Conservation (phyloP, 2,113 vertebrate genomes). For the Coryphaenoides rupestris region DNA sequence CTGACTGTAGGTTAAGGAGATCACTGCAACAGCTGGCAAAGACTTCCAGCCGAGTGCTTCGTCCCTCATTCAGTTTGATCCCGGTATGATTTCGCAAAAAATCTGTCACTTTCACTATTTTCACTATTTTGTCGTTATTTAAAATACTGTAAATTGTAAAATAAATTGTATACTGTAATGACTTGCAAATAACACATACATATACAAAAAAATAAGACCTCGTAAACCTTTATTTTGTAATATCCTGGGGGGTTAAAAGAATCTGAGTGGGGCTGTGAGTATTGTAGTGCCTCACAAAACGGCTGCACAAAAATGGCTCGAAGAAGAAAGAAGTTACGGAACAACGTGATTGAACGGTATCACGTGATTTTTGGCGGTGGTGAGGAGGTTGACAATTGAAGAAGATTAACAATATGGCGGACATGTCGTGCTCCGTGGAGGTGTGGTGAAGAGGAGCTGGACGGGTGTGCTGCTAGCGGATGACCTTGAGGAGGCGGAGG, state of each 20-base stretch:
- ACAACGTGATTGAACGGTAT: no score
- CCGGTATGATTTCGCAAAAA: constrained; percentile 78
- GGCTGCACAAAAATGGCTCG: no score
- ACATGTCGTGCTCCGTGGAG: constrained; percentile 53
- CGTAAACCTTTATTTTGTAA: background rate
- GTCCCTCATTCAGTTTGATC: constrained; percentile 91
- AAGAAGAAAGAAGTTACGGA: no score
- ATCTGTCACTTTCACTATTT: no score
- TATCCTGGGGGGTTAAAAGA: no score
- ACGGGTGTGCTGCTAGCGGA: constrained; percentile 83
- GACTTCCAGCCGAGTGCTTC: constrained; percentile 79
- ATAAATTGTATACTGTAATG: background rate
- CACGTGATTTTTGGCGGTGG: no score
- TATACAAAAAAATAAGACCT: background rate
- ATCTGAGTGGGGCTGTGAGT: no score
- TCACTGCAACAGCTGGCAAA: constrained; percentile 80
- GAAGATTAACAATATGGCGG: no score
- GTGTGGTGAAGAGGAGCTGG: constrained; percentile 86
- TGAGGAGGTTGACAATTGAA: no score
- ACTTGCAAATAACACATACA: background rate
- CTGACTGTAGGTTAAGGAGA: constrained; percentile 79
- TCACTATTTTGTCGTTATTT: no score
- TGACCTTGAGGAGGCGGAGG: constrained; percentile 88
- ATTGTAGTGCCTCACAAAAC: no score
- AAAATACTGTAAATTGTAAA: no score